Evolutionary conservation across 53 echinoderm and acorn worm genomes (phyloP).

Genomic region (Hippasteria phrygiana): DNA sequence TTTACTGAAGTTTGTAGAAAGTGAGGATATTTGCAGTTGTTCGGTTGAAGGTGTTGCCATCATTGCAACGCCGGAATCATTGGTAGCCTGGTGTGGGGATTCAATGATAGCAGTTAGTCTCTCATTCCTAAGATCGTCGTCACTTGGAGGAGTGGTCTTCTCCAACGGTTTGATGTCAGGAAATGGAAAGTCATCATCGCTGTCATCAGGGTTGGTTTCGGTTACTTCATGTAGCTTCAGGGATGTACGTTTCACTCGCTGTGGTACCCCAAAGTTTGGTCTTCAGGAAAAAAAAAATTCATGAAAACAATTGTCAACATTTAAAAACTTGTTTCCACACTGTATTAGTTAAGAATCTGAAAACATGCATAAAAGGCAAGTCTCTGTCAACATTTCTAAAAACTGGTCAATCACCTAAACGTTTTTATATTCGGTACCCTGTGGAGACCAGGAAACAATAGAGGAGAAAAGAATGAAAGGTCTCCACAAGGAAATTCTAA

Average conservation of each 20-base stretch:
- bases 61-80: slow-evolving; percentile 43
- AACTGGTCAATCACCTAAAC: too few species aligned
- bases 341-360: not conserved
- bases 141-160: slow-evolving; percentile 27
- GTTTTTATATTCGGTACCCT: too few species aligned
- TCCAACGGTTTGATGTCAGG: slow-evolving; percentile 66
- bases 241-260: slow-evolving; percentile 11
- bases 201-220: slow-evolving; percentile 48
- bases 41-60: slow-evolving; percentile 26
- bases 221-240: slow-evolving; percentile 2
- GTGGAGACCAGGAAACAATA: too few species aligned
- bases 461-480: too few species aligned
- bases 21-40: not conserved
- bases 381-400: too few species aligned
- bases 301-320: not conserved
- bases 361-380: too few species aligned
- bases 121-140: not conserved
- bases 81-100: slow-evolving; percentile 8
- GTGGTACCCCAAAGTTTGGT: slow-evolving; percentile 45
- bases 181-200: slow-evolving; percentile 76
- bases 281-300: slow-evolving; percentile 4
- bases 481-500: too few species aligned
- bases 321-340: too few species aligned
- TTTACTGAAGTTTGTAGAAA: not conserved
- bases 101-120: slow-evolving; percentile 37